Evolutionary conservation across 2,113 vertebrate genomes (phyloP).

Genomic region (Varanus komodoensis): DNA sequence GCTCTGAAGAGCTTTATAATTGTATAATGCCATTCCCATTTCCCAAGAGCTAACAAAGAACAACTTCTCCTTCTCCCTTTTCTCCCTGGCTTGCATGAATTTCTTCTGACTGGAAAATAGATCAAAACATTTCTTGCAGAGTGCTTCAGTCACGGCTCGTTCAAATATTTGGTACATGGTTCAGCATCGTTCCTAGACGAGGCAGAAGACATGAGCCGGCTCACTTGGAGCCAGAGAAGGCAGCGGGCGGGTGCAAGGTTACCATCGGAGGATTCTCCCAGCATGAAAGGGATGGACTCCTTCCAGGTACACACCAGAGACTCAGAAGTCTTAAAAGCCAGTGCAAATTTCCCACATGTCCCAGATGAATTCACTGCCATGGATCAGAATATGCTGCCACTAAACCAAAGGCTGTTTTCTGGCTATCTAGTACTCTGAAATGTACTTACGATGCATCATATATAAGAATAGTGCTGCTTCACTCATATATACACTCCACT

Average conservation of each 20-base stretch:
- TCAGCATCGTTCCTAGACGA: neutral
- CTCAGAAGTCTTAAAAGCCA: neutral
- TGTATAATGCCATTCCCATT: neutral
- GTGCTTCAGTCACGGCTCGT: neutral
- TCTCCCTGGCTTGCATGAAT: neutral
- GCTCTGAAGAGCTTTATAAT: neutral
- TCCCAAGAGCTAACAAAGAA: constrained; percentile 25
- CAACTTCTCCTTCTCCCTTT: neutral
- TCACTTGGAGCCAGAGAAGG: neutral
- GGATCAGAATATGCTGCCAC: neutral
- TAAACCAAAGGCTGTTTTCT: neutral
- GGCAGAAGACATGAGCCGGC: neutral
- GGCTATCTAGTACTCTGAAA: neutral
- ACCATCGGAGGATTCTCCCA: neutral
- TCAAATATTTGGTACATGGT: neutral
- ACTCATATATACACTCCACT: neutral
- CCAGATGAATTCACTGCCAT: neutral
- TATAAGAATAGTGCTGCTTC: neutral
- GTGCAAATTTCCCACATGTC: neutral
- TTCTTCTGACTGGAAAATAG: neutral
- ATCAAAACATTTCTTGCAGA: constrained; percentile 5
- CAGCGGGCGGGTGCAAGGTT: neutral
- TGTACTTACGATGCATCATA: too few species aligned
- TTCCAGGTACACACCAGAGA: neutral
- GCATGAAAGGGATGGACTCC: neutral